Evolutionary conservation across 2,797 vertebrate species (phyloP), one percentile per base, ranked within the genome.

Genomic region (Schizopygopsis malacanthus): DNA sequence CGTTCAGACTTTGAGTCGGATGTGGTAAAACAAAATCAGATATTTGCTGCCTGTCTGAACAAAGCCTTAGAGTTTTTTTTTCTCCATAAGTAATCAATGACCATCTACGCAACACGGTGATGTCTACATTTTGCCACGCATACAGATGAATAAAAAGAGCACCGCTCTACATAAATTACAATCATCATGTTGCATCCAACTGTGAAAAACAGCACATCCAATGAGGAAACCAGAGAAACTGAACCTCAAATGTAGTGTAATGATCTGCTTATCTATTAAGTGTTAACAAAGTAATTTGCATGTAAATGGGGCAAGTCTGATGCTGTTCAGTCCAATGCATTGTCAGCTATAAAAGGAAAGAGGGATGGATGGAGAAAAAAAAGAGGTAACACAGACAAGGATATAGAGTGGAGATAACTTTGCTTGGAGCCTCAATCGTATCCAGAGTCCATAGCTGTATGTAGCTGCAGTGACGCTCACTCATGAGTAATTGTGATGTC

Each of bases 161-260:
- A 95, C 93, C 96, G 97, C 96, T 97, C 96, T 95, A 96, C 96
- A 95, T 96, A 95, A 96, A 96, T 96, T 97, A 96, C 96, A 93
- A 96, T 97, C 96, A 95, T 97, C 95, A 96, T 95, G 96, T 97
- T 97, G 97, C 92, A 95, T 92, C 95, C 96, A 96, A 97, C 96
- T 96, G 95, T 96, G 94, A 94, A 93, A 93, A 93, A 93, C 91
- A 87, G 92, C 94, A 95, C 96, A 94, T 96, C 94, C 91, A 88
- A 91, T 92, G 90, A 95, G 90, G 91, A 87, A 89, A 87, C 25
- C 33, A 73, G 67, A 91, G 91, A 92, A 93, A 89, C 91, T 87
- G 92, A 92, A 94, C 93, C 90, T 93, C 92, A 86, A 89, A 94
- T 92, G 94, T 93, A 94, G 92, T 88, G 88, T 90, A 87, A 88